Evolutionary conservation across 2,888 invertebrate genomes (phyloP).

Genomic region (Xanthia icteritia): DNA sequence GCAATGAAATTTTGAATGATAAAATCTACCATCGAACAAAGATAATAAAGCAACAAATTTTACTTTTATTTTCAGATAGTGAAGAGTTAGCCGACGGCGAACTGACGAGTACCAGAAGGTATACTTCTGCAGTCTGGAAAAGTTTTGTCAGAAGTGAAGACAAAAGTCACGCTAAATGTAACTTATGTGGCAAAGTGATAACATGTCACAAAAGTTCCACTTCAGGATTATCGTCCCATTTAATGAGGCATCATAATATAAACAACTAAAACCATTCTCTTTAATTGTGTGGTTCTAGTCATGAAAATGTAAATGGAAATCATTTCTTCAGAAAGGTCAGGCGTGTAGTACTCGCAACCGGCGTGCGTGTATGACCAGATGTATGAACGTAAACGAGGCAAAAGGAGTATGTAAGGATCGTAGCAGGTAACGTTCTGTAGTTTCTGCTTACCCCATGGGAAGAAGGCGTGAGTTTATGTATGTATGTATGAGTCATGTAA

Average conservation of each 20-base stretch:
- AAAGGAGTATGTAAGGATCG: background rate
- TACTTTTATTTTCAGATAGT: background rate
- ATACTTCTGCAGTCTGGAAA: conserved; percentile 23
- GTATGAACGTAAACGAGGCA: background rate
- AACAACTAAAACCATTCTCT: background rate
- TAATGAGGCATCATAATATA: conserved; percentile 7
- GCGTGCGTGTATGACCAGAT: background rate
- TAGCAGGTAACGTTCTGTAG: background rate
- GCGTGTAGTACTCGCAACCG: background rate
- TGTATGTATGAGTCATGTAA: background rate
- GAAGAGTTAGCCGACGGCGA: conserved; percentile 2
- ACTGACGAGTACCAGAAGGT: background rate
- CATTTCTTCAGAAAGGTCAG: background rate
- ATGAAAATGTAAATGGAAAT: background rate
- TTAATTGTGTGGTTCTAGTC: background rate
- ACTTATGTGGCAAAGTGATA: conserved; percentile 24
- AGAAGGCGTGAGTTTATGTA: background rate
- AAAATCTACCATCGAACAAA: background rate
- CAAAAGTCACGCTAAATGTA: conserved; percentile 22
- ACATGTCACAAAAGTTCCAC: conserved; percentile 21
- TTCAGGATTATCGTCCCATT: conserved; percentile 19
- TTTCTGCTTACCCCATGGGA: background rate
- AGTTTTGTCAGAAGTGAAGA: conserved; percentile 19
- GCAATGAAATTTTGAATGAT: background rate
- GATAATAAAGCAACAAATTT: background rate